Conservation (phyloP, 2,113 vertebrate species). For the Nothoprocta perdicaria region DNA sequence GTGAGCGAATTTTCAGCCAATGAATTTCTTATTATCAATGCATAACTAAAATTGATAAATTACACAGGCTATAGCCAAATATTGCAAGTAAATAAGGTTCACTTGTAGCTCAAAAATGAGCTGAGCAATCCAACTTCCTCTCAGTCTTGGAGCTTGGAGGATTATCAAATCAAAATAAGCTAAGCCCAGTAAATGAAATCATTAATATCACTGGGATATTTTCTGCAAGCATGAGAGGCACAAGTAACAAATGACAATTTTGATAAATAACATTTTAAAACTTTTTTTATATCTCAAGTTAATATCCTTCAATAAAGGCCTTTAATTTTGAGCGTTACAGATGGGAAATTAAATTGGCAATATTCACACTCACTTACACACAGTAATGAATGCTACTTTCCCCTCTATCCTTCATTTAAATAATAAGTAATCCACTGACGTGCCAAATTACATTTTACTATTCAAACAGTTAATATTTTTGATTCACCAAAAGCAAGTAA, state of each 20-base stretch:
- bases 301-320: neutral
- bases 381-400: neutral
- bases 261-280: neutral
- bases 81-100: slow-evolving; percentile 24
- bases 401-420: neutral
- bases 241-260: neutral
- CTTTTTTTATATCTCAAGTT: neutral
- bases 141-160: neutral
- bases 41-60: slow-evolving; percentile 33
- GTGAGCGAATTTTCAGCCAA: slow-evolving; percentile 51
- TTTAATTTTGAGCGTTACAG: neutral
- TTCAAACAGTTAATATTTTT: slow-evolving; percentile 23
- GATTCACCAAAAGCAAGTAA: neutral
- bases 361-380: neutral
- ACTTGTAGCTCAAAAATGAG: neutral
- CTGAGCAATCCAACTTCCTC: neutral
- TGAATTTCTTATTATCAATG: slow-evolving; percentile 28
- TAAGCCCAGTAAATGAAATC: neutral
- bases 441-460: neutral
- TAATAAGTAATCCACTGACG: neutral
- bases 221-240: neutral
- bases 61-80: slow-evolving; percentile 27
- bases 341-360: neutral
- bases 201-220: neutral
- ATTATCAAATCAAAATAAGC: neutral